Evolutionary conservation across 1,140 invertebrate genomes (phyloP).

Genomic region (Belonocnema kinseyi): DNA sequence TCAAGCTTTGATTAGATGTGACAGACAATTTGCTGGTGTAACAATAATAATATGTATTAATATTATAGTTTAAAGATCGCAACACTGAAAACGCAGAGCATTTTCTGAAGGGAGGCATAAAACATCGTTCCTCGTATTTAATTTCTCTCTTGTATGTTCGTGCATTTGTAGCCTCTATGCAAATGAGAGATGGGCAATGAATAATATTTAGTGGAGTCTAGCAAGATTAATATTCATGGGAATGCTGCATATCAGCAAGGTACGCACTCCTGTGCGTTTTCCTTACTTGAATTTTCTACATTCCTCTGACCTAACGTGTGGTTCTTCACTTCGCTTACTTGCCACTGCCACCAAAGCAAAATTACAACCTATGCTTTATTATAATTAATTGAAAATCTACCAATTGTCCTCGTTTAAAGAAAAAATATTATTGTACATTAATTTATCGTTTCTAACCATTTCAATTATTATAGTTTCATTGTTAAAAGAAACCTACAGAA

Average conservation of each 20-base stretch:
- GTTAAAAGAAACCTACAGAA: no score
- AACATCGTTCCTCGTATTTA: conserved; percentile 14
- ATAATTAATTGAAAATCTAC: no score
- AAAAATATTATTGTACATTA: no score
- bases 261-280: conserved; percentile 14
- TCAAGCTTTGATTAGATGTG: neutral
- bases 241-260: conserved; percentile 39
- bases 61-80: conserved; percentile 16
- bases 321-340: neutral
- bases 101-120: neutral
- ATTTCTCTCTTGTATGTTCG: conserved; percentile 27
- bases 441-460: no score
- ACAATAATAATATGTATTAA: neutral
- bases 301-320: neutral
- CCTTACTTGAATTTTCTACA: neutral
- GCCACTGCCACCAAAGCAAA: neutral
- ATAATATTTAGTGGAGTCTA: conserved; percentile 58
- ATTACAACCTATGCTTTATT: neutral
- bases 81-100: neutral
- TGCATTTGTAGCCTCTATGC: conserved; percentile 52
- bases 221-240: conserved; percentile 61
- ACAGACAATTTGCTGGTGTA: neutral
- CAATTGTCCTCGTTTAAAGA: no score
- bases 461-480: no score
- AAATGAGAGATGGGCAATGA: conserved; percentile 59